Base-by-base conservation (phyloP, 1,140 invertebrate species). In the Drosophila insularis region DNA sequence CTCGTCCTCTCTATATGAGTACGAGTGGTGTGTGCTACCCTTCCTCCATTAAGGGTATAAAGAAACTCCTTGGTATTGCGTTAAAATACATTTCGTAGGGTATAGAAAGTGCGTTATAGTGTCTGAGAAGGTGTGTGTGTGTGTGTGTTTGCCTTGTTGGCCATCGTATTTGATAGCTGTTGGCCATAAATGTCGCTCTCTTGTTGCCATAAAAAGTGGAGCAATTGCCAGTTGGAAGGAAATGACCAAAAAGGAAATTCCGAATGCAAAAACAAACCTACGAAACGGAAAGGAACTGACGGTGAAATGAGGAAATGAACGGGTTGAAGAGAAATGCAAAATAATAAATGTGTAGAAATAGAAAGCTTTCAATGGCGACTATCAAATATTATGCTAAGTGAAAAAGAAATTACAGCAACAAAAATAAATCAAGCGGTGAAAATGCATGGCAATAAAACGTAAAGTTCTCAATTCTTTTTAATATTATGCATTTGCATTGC, bases 181-280 rank as follows among this genome's bases (percentile, higher is more conserved):
- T 71, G 74, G 74, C 72, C 65, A 75, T 76, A 76, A 76, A 75
- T 67, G 74, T 46, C 53, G 53, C 74, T 61, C 65, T 35, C 65
- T 31, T 54, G 74, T 63, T 50, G 74, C 74, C 74, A 78, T 78
- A 71, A 78, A 78, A 78, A 78, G 50, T 78, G 74, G 74, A 78
- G 75, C 75, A 66, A 78, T 78, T 67, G 67, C 55, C 46, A 62
- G 59, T 27, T 37, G 73, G 54, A 75, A 75, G 73, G 71, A 74
- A 76, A 54, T 69, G 60, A 61, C 66, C 60, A 46, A 71, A 63
- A 63, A 71, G 75, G 75, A 78, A 77, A 61, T 77, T 56, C 58
- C n/a, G 39, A 61, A 61, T 43, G 17, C 11, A 37, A 19, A 17
- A 37, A 32, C 23, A 27, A 35, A 3, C 14, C 23, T 68, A 40